A percentile compares a stretch with the other conserved stretches of the same genome.
These are phyloP conservation scores for Ptilonorhynchus violaceus DNA, from an alignment of 2,113 vertebrate species.

Conservation along the genomic window DNA sequence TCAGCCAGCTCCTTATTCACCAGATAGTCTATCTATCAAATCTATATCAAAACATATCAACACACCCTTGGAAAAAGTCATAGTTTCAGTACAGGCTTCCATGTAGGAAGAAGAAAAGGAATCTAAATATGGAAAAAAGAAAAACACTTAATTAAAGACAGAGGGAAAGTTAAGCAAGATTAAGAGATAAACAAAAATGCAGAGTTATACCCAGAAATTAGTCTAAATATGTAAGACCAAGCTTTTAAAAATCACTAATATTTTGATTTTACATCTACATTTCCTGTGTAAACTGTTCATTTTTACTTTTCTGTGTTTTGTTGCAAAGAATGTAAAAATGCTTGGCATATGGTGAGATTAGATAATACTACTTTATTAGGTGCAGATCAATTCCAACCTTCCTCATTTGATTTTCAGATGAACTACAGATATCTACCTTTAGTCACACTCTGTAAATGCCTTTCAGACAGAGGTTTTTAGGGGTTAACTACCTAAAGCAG, in stretches of 20 bases:
- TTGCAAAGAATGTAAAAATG: neutral
- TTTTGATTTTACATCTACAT: neutral
- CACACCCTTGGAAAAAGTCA: neutral
- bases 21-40: neutral
- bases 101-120: neutral
- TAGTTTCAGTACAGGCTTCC: neutral
- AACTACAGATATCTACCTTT: neutral
- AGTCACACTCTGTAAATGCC: neutral
- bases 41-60: neutral
- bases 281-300: neutral
- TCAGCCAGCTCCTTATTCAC: neutral
- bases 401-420: neutral
- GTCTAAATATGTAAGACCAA: neutral
- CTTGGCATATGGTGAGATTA: neutral
- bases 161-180: neutral
- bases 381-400: neutral
- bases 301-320: neutral
- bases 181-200: neutral
- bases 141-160: neutral
- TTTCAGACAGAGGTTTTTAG: neutral
- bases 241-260: neutral
- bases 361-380: neutral
- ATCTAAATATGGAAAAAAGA: neutral
- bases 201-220: neutral
- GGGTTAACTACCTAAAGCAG: neutral